These are phyloP conservation scores for Ophraella communa DNA, from an alignment of 2,888 invertebrate genomes.

Conservation along the genomic window DNA sequence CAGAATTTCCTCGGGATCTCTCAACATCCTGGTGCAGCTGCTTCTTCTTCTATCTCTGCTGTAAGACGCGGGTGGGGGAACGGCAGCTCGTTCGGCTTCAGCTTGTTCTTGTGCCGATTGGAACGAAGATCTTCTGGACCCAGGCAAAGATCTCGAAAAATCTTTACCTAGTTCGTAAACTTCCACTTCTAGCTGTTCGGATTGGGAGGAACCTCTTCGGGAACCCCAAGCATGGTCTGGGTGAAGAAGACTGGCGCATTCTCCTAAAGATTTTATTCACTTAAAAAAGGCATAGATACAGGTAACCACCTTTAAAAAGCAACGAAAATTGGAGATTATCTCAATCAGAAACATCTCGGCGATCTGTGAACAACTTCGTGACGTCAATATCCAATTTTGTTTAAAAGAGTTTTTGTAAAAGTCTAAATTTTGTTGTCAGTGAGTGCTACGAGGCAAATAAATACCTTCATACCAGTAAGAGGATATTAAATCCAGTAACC, in stretches of 20 bases:
- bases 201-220: constrained; percentile 86
- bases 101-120: constrained; percentile 67
- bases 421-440: too few relatives aligned
- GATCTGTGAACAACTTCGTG: too few relatives aligned
- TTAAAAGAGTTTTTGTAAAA: too few relatives aligned
- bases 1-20: constrained; percentile 85
- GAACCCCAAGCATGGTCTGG: constrained; percentile 87
- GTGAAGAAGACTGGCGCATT: constrained; percentile 78
- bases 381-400: too few relatives aligned
- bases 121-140: constrained; percentile 84
- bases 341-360: too few relatives aligned
- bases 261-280: constrained; percentile 63
- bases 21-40: constrained; percentile 74
- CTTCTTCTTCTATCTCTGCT: constrained; percentile 78
- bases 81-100: constrained; percentile 59
- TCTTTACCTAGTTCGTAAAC: constrained; percentile 85
- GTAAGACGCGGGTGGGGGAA: constrained; percentile 64
- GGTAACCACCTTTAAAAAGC: too few relatives aligned
- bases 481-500: too few relatives aligned
- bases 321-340: too few relatives aligned
- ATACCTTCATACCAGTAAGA: too few relatives aligned
- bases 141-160: constrained; percentile 84
- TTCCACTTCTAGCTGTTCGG: constrained; percentile 79
- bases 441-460: too few relatives aligned
- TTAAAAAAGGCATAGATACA: too few relatives aligned